These are phyloP conservation scores for Notolabrus celidotus DNA, from an alignment of 2,797 vertebrate genomes.

Conservation along the genomic window DNA sequence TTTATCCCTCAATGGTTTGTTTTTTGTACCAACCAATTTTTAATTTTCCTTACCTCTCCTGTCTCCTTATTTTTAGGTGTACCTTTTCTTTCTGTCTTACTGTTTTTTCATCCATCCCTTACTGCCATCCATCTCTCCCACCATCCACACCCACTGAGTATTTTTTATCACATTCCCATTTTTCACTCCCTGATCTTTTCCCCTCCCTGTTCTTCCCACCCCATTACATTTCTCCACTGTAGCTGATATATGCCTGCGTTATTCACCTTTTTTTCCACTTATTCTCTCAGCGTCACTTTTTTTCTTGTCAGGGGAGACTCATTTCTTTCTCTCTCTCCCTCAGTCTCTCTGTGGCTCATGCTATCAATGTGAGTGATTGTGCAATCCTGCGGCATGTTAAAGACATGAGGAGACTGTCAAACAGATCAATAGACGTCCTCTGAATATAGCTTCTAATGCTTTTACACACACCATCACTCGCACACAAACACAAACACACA, in stretches of 20 bases:
- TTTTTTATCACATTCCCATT: conserved; percentile 24
- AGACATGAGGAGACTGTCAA: conserved; percentile 82
- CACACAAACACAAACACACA: conserved; percentile 6
- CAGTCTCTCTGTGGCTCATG: conserved; percentile 33
- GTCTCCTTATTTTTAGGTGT: too few relatives aligned
- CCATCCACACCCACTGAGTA: conserved; percentile 8
- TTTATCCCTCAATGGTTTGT: neutral
- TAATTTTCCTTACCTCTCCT: neutral
- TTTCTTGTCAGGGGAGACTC: conserved; percentile 19
- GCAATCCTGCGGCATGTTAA: conserved; percentile 74
- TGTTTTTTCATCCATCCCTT: conserved; percentile 22
- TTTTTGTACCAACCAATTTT: conserved; percentile 24
- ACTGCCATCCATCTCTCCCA: conserved; percentile 11
- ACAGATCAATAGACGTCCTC: conserved; percentile 76
- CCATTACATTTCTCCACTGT: conserved; percentile 32
- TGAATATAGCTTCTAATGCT: conserved; percentile 61
- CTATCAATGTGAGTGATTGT: conserved; percentile 82
- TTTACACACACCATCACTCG: neutral
- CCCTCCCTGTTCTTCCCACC: conserved; percentile 30
- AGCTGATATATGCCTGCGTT: conserved; percentile 47
- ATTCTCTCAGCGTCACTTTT: conserved; percentile 35
- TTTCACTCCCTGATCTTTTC: conserved; percentile 33
- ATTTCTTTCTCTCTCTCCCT: conserved; percentile 38
- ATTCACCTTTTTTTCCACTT: conserved; percentile 58
- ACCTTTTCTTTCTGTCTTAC: neutral